phyloP scores from a whole-genome alignment of 2,888 invertebrate species.

The Osmoderma eremita region DNA sequence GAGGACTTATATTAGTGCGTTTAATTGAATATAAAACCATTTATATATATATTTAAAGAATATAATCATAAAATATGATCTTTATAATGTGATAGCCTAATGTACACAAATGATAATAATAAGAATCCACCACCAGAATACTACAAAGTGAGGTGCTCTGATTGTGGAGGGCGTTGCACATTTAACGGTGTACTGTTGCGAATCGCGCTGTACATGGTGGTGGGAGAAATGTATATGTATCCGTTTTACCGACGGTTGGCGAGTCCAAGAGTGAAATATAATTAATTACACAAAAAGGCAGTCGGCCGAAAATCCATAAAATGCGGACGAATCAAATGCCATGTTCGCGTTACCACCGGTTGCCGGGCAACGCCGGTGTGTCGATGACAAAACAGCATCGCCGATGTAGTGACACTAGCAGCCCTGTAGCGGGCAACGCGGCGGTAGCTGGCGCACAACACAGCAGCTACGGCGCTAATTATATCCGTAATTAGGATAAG shows the following conservation, averaged over 20 bases:
- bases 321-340: slow-evolving; percentile 56
- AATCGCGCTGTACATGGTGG: too few relatives aligned
- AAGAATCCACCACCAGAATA: too few relatives aligned
- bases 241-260: slow-evolving; percentile 24
- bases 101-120: too few relatives aligned
- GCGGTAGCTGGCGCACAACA: slow-evolving; percentile 15
- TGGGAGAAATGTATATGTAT: slow-evolving; percentile 17
- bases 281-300: slow-evolving; percentile 52
- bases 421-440: slow-evolving; percentile 6
- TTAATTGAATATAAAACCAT: too few relatives aligned
- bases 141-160: too few relatives aligned
- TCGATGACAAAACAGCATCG: slow-evolving; percentile 60
- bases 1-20: too few relatives aligned
- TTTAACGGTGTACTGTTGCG: too few relatives aligned
- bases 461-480: slow-evolving; percentile 58
- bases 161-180: too few relatives aligned
- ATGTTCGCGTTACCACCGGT: slow-evolving; percentile 50
- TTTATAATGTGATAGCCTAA: too few relatives aligned
- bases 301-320: slow-evolving; percentile 59
- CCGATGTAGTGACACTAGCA: slow-evolving; percentile 55
- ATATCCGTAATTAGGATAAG: slow-evolving; percentile 64
- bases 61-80: too few relatives aligned
- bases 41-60: too few relatives aligned
- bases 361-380: slow-evolving; percentile 51
- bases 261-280: slow-evolving; percentile 42